phyloP scores from a whole-genome alignment of 2,888 invertebrate genomes.

The Chrysina gloriosa region DNA sequence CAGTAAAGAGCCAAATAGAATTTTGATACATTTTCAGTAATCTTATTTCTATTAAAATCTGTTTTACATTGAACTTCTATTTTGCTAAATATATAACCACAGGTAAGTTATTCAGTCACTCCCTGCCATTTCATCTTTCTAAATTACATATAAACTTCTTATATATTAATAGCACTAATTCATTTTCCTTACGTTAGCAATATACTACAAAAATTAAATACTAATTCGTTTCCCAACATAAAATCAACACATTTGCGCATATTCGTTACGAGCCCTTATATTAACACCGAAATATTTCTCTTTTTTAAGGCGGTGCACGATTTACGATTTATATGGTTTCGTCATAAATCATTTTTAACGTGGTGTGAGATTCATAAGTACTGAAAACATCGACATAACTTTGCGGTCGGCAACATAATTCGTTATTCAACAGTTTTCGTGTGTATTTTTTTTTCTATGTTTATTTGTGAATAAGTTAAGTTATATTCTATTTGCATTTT shows the following conservation, averaged over 20 bases:
- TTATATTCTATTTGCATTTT: neutral
- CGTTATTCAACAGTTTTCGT: slow-evolving; percentile 17
- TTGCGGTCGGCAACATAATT: slow-evolving; percentile 26
- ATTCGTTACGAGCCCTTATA: slow-evolving; percentile 24
- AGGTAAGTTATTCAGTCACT: too few species aligned
- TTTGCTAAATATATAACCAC: too few species aligned
- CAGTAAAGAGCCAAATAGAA: too few species aligned
- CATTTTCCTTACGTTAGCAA: too few species aligned
- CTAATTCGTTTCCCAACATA: neutral
- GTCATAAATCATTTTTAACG: slow-evolving; percentile 40
- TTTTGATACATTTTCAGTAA: too few species aligned
- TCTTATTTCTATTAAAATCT: too few species aligned
- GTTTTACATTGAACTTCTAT: too few species aligned
- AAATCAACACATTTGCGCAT: neutral
- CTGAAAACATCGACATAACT: slow-evolving; percentile 42
- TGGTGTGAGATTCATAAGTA: slow-evolving; percentile 28
- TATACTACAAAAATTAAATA: too few species aligned
- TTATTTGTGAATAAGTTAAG: neutral
- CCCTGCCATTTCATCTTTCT: too few species aligned
- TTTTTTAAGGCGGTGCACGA: slow-evolving; percentile 20
- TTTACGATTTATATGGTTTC: slow-evolving; percentile 24
- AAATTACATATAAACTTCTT: too few species aligned
- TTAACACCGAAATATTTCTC: slow-evolving; percentile 7
- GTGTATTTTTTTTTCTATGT: neutral
- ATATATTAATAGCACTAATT: too few species aligned